Evolutionary conservation across 1,140 invertebrate genomes (phyloP).

Genomic region (Tetramorium parvispinum): DNA sequence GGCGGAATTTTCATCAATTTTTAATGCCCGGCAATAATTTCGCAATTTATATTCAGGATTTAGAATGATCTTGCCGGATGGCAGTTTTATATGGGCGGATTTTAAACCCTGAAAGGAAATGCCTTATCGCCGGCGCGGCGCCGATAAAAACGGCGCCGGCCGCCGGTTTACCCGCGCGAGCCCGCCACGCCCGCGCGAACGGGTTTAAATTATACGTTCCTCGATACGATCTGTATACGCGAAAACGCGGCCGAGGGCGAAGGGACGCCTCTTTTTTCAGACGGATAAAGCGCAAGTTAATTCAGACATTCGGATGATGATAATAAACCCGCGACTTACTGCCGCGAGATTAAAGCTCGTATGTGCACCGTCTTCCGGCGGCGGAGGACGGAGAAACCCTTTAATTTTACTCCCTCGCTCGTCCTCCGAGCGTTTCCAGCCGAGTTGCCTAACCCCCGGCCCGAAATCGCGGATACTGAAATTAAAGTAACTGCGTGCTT

Average conservation of each 20-base stretch:
- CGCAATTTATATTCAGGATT: neutral
- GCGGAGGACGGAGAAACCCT: neutral
- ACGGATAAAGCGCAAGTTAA: slow-evolving; percentile 51
- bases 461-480: slow-evolving; percentile 24
- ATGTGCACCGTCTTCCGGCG: slow-evolving; percentile 17
- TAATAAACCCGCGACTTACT: slow-evolving; percentile 62
- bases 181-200: neutral
- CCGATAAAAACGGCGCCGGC: slow-evolving; percentile 22
- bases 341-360: slow-evolving; percentile 62
- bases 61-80: neutral
- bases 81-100: neutral
- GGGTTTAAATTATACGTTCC: slow-evolving; percentile 51
- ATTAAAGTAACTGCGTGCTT: slow-evolving; percentile 63
- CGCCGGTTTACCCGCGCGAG: neutral
- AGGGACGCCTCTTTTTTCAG: slow-evolving; percentile 47
- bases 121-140: neutral
- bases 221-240: slow-evolving; percentile 44
- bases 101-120: slow-evolving; percentile 22
- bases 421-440: neutral
- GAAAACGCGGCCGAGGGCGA: slow-evolving; percentile 16
- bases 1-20: neutral
- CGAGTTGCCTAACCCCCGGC: neutral
- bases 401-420: neutral
- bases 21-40: neutral
- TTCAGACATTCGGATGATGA: slow-evolving; percentile 57